Percentiles rank a stretch among this genome's conserved stretches.
Evolutionary conservation across 2,888 invertebrate genomes (phyloP).

Genomic region (Sphaerophoria rueppellii): DNA sequence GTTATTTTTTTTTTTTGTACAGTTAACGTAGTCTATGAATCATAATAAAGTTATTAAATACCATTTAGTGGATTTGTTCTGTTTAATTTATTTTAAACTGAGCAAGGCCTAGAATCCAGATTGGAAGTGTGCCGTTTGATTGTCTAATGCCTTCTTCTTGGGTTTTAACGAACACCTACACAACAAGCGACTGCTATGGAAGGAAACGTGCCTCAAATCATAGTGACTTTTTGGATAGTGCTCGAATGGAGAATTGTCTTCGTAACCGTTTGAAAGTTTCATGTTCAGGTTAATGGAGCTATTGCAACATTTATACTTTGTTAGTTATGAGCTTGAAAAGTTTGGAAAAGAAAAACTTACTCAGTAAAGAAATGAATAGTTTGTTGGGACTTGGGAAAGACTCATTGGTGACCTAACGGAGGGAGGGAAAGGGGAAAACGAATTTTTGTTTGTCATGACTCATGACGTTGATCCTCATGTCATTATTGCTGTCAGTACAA

Average conservation of each 20-base stretch:
- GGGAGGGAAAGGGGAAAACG: no score
- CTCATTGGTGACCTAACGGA: no score
- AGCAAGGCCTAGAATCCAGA: neutral
- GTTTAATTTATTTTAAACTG: neutral
- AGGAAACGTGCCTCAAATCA: neutral
- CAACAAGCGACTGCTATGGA: neutral
- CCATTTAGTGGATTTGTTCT: neutral
- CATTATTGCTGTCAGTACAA: no score
- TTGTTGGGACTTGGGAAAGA: no score
- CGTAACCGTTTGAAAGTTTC: neutral
- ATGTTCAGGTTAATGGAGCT: slow-evolving; percentile 2
- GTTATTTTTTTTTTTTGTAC: neutral
- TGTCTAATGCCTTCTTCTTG: slow-evolving; percentile 3
- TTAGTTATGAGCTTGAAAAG: neutral
- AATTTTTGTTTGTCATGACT: no score
- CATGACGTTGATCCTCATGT: no score
- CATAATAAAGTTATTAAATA: neutral
- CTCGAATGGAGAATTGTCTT: slow-evolving; percentile 1
- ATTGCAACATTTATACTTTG: neutral
- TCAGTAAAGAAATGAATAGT: no score
- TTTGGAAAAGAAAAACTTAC: no score
- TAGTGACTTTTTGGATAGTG: neutral
- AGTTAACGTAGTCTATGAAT: neutral
- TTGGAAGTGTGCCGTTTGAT: neutral
- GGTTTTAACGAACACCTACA: neutral